A percentile compares a stretch with the other conserved stretches of the same genome.
Evolutionary conservation across 2,797 vertebrate species (phyloP).

Genomic region (Amphiprion clarkii): DNA sequence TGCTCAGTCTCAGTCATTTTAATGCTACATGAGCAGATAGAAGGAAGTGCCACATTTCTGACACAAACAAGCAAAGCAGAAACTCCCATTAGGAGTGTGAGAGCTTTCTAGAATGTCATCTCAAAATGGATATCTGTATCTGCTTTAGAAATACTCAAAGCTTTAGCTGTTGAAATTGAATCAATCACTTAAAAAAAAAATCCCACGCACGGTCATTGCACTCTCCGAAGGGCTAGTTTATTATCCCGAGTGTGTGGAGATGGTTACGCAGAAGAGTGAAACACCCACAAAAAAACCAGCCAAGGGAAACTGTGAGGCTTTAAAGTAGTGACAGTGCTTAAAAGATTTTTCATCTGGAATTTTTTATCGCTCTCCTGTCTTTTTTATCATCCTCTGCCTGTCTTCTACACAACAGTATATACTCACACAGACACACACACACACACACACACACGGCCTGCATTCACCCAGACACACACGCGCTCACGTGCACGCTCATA

Average conservation of each 20-base stretch:
- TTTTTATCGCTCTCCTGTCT: conserved; percentile 48
- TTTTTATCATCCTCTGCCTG: conserved; percentile 60
- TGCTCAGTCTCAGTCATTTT: conserved; percentile 30
- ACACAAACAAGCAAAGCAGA: conserved; percentile 31
- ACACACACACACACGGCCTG: background rate
- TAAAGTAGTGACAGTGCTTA: conserved; percentile 60
- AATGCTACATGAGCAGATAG: conserved; percentile 37
- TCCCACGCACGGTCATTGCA: conserved; percentile 54
- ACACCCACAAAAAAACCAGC: conserved; percentile 40
- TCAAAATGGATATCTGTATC: conserved; percentile 44
- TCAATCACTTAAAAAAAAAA: conserved; percentile 48
- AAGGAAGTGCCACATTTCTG: conserved; percentile 22
- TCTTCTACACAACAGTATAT: conserved; percentile 29
- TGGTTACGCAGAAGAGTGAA: conserved; percentile 59
- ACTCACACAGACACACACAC: conserved; percentile 1
- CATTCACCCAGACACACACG: background rate
- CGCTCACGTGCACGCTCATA: conserved; percentile 30
- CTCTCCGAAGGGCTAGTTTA: conserved; percentile 62
- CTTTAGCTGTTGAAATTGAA: conserved; percentile 50
- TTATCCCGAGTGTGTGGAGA: conserved; percentile 57
- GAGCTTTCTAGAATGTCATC: conserved; percentile 19
- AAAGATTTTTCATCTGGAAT: conserved; percentile 59
- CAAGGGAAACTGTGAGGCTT: conserved; percentile 57
- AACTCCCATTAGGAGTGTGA: conserved; percentile 27
- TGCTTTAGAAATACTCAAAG: conserved; percentile 39